phyloP scores from a whole-genome alignment of 2,888 invertebrate species.

The Nebria salina region DNA sequence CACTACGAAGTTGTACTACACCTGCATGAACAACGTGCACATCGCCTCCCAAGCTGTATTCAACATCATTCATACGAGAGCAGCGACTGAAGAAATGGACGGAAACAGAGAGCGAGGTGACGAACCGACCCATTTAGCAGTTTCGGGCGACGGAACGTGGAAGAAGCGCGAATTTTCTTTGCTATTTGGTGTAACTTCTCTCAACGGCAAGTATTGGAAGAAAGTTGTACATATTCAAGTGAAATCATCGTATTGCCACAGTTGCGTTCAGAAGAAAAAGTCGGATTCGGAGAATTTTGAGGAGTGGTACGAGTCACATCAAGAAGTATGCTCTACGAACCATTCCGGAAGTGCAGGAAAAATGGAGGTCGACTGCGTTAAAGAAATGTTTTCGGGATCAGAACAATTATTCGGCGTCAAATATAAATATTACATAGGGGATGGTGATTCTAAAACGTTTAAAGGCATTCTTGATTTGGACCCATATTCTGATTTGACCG shows the following conservation, averaged over 20 bases:
- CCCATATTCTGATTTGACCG: background rate
- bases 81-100: too few relatives aligned
- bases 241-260: background rate
- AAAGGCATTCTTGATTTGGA: slow-evolving; percentile 4
- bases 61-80: too few relatives aligned
- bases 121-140: background rate
- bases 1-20: too few relatives aligned
- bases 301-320: too few relatives aligned
- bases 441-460: slow-evolving; percentile 3
- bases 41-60: too few relatives aligned
- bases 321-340: too few relatives aligned
- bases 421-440: background rate
- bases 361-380: background rate
- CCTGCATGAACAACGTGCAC: too few relatives aligned
- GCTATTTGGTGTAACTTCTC: background rate
- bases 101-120: too few relatives aligned
- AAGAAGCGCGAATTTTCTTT: background rate
- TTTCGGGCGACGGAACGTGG: slow-evolving; percentile 13
- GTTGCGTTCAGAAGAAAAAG: background rate
- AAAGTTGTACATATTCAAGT: background rate
- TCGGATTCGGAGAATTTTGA: too few relatives aligned
- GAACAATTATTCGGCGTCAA: background rate
- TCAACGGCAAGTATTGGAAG: background rate
- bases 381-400: background rate
- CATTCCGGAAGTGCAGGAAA: too few relatives aligned